Evolutionary conservation across 1,140 invertebrate genomes (phyloP).

Genomic region (Brachionus sp.): DNA sequence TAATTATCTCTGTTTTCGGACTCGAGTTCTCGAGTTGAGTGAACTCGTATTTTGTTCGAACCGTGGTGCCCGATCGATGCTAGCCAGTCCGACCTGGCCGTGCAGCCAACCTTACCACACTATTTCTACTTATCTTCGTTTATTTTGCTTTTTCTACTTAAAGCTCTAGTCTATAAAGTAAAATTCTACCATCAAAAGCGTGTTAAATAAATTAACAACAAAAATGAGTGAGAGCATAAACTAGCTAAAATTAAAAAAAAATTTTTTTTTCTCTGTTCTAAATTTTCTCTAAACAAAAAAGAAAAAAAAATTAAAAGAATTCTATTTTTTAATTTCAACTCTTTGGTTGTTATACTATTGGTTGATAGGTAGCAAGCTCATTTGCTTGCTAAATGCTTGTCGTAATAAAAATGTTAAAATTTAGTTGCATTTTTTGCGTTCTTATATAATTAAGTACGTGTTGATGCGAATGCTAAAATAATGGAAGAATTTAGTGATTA

Average conservation of each 20-base stretch:
- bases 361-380: background rate
- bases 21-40: background rate
- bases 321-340: background rate
- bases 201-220: conserved; percentile 11
- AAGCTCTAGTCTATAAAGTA: background rate
- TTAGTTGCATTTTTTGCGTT: background rate
- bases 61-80: background rate
- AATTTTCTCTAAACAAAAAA: background rate
- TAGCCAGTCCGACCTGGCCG: background rate
- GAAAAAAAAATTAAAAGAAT: too few species aligned
- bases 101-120: background rate
- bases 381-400: background rate
- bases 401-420: conserved; percentile 7
- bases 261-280: background rate
- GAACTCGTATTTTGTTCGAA: background rate
- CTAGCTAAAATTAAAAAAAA: background rate
- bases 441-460: background rate
- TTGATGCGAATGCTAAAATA: background rate
- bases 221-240: background rate
- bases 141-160: background rate
- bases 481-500: background rate
- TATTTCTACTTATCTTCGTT: background rate
- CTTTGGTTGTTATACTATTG: background rate
- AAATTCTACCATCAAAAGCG: background rate
- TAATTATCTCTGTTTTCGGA: conserved; percentile 42